Base-by-base conservation (phyloP, 2,113 vertebrate genomes). In the Cyanocitta stelleri region DNA sequence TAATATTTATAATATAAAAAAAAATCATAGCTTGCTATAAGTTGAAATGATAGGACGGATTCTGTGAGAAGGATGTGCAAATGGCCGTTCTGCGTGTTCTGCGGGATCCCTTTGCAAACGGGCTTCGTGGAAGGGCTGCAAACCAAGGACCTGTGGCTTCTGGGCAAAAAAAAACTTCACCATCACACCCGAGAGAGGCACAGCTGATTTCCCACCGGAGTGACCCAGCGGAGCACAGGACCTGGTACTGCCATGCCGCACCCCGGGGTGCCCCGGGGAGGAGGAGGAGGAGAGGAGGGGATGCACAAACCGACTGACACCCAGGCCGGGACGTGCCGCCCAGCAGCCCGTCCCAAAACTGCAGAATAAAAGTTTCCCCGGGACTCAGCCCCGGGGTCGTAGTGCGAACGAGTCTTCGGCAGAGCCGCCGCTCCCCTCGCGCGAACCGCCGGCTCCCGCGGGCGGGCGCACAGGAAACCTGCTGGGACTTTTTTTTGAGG, bases 11-110 rank as follows among this genome's bases (percentile, higher is more conserved):
- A 82, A 89, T 89, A 89, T 89, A 89, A 74, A 89, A 89, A 58
- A 96, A 98, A 98, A 98, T 98, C 98, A 99, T 98, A 97, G 98
- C 98, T 99, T 98, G 97, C 98, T 98, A 98, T 98, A 97, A 83
- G 97, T 98, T 98, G 98, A 99, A 99, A 99, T 99, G 97, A 98
- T 98, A 98, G 99, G 99, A 99, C 99, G 98, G 99, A 99, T 98
- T 99, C 97, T 98, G 98, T 98, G 97, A 96, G 97, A 98, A 98
- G 97, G 98, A 98, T 98, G 98, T 99, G 98, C 98, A 98, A 98
- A 97, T 97, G 97, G 96, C 97, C 94, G 82, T 98, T 97, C 98
- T 97, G 96, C 97, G 90, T 96, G 98, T 98, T 98, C 98, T 97
- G 95, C 83, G 90, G 95, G 96, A 97, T 97, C 97, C 96, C 97